Percentiles rank a stretch among this genome's conserved stretches.
phyloP scores from a whole-genome alignment of 2,797 vertebrate genomes.

The Chloroceryle inda region DNA sequence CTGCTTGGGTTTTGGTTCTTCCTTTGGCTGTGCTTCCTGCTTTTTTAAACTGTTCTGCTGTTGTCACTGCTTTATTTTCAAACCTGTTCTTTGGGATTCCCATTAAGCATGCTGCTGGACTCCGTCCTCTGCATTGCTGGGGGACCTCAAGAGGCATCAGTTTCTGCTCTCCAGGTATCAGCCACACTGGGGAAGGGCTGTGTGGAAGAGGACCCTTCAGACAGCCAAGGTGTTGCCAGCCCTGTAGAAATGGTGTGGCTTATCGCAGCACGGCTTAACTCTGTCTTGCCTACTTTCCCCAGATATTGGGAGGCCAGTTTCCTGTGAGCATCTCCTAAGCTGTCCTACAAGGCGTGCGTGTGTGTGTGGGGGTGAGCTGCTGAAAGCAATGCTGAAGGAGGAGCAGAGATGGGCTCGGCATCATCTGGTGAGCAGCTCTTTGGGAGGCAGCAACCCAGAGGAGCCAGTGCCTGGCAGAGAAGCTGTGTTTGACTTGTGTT shows the following conservation, averaged over 20 bases:
- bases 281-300: not conserved
- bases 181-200: not conserved
- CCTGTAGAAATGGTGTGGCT: not conserved
- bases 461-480: not conserved
- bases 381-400: not conserved
- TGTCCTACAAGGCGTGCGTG: not conserved
- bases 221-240: not conserved
- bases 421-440: not conserved
- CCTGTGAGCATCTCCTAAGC: not conserved
- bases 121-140: accelerated
- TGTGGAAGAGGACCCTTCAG: not conserved
- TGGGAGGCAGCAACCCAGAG: not conserved
- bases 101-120: not conserved
- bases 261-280: not conserved
- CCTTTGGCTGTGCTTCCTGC: not conserved
- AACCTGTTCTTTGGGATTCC: not conserved
- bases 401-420: not conserved
- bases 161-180: not conserved
- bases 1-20: not conserved
- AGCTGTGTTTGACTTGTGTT: not conserved
- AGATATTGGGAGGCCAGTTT: accelerated
- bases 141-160: not conserved
- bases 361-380: not conserved
- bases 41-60: not conserved
- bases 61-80: not conserved